These are phyloP conservation scores for Heliocidaris erythrogramma DNA, from an alignment of 35 echinoderm and acorn worm species.

Conservation along the genomic window DNA sequence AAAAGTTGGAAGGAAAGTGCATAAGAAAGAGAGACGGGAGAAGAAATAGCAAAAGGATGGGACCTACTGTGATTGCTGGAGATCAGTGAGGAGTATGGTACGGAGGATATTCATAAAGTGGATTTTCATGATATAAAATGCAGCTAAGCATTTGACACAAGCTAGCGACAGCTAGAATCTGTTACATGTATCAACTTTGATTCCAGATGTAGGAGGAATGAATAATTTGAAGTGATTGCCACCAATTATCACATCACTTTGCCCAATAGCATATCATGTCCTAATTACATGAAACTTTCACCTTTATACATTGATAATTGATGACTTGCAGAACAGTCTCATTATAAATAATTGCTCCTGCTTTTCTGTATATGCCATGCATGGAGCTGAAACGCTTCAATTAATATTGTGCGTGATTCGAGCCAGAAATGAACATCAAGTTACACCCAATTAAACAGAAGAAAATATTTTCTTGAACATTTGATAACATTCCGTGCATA, in stretches of 20 bases:
- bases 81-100: too few relatives aligned
- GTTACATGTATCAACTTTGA: too few relatives aligned
- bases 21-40: too few relatives aligned
- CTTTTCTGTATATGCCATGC: too few relatives aligned
- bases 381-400: not conserved
- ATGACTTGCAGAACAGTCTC: not conserved
- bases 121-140: not conserved
- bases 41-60: too few relatives aligned
- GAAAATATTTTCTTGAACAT: not conserved
- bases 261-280: not conserved
- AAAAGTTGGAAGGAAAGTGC: too few relatives aligned
- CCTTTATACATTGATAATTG: not conserved
- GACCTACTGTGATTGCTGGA: too few relatives aligned
- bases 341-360: not conserved
- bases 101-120: not conserved
- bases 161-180: not conserved
- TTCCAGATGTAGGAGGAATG: not conserved
- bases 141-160: not conserved
- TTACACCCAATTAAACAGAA: not conserved
- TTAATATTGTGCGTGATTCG: not conserved
- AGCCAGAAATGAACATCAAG: not conserved
- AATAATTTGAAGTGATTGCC: not conserved
- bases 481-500: not conserved
- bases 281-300: not conserved
- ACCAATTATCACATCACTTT: not conserved